phyloP scores from a whole-genome alignment of 1,140 invertebrate genomes.

The Leptonema lineaticorne region DNA sequence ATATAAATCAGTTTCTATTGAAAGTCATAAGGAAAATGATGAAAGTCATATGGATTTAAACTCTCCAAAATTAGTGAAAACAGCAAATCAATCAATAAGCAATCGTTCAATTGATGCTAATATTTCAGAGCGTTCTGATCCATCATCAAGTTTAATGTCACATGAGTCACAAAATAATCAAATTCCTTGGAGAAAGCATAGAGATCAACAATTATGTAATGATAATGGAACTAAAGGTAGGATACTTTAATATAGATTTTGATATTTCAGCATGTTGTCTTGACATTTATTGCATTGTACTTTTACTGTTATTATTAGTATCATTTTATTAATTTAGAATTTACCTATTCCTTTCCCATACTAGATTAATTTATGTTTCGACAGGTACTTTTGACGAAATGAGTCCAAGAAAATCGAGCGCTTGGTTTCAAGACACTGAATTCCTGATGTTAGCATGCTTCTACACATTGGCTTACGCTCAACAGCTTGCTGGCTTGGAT shows the following conservation, averaged over 20 bases:
- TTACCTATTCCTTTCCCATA: conserved; percentile 18
- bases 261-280: conserved; percentile 53
- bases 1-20: conserved; percentile 43
- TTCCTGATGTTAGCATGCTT: conserved; percentile 64
- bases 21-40: conserved; percentile 36
- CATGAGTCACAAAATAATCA: conserved; percentile 48
- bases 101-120: conserved; percentile 48
- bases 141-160: conserved; percentile 49
- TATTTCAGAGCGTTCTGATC: conserved; percentile 49
- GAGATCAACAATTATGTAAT: conserved; percentile 20
- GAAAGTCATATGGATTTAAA: conserved; percentile 46
- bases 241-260: background rate
- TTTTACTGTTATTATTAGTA: conserved; percentile 9
- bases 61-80: conserved; percentile 54
- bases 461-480: conserved; percentile 64
- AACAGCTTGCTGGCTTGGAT: conserved; percentile 64
- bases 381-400: conserved; percentile 43
- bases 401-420: conserved; percentile 50
- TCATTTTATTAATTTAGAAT: background rate
- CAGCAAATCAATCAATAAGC: conserved; percentile 52
- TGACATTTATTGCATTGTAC: conserved; percentile 20
- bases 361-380: conserved; percentile 35
- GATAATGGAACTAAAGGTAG: conserved; percentile 40
- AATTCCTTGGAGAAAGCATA: conserved; percentile 37
- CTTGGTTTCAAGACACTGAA: conserved; percentile 59